Percentiles rank a stretch among this genome's conserved stretches.
These are phyloP conservation scores for Bucco capensis DNA, from an alignment of 2,113 vertebrate species.

Conservation along the genomic window DNA sequence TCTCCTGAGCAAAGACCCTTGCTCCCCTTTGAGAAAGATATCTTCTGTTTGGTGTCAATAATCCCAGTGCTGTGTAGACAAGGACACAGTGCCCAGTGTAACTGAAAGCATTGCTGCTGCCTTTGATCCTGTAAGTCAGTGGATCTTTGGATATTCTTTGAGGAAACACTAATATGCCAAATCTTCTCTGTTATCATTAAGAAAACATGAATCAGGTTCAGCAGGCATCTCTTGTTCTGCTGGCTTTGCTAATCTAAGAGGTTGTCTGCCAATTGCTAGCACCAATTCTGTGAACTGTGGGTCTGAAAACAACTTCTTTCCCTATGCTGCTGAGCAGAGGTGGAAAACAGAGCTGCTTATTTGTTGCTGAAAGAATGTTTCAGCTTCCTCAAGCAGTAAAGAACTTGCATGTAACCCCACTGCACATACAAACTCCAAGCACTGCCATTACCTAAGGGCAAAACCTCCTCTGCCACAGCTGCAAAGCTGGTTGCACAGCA, in stretches of 20 bases:
- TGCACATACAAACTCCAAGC: neutral
- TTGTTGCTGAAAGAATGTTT: neutral
- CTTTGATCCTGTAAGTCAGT: slow-evolving; percentile 6
- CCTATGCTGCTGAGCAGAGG: neutral
- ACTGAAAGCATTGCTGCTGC: neutral
- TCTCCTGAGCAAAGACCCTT: too few species aligned
- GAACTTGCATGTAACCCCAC: neutral
- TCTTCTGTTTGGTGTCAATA: too few species aligned
- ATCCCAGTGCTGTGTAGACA: too few species aligned
- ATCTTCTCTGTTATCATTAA: neutral
- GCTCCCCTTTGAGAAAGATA: too few species aligned
- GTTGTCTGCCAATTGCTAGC: neutral
- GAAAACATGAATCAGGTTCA: slow-evolving; percentile 16
- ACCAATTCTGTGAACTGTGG: neutral
- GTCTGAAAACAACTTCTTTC: neutral
- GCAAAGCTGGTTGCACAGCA: neutral
- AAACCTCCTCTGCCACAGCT: neutral
- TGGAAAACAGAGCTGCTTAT: neutral
- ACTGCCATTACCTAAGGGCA: neutral
- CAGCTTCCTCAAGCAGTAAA: neutral
- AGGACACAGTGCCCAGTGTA: neutral
- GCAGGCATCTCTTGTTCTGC: neutral
- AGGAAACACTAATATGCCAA: neutral
- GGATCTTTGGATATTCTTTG: slow-evolving; percentile 23
- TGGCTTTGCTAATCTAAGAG: neutral